Evolutionary conservation across 2,888 invertebrate species (phyloP).

Genomic region (Dynastes tityus): DNA sequence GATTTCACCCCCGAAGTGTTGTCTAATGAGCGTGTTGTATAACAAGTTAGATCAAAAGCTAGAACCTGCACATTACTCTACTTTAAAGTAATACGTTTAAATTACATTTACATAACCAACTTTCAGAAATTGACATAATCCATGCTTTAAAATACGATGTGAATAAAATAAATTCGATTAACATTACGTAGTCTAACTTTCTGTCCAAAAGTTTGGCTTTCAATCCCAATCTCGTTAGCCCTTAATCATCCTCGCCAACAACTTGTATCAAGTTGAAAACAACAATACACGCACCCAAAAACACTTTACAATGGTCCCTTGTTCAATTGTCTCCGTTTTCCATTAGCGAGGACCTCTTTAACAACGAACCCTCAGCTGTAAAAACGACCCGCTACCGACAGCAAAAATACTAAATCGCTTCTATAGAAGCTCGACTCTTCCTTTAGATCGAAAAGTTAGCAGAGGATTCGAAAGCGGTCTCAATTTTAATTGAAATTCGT

Average conservation of each 20-base stretch:
- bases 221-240: not conserved
- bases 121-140: not conserved
- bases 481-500: constrained; percentile 17
- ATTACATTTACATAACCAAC: not conserved
- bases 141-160: not conserved
- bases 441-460: not conserved
- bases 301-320: constrained; percentile 22
- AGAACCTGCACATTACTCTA: not conserved
- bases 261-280: not conserved
- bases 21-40: not conserved
- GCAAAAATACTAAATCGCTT: not conserved
- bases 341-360: constrained; percentile 12
- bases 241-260: not conserved
- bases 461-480: not conserved
- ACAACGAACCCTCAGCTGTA: constrained; percentile 1
- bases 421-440: constrained; percentile 26
- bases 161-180: not conserved
- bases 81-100: constrained; percentile 3
- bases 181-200: not conserved
- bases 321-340: constrained; percentile 29
- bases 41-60: not conserved
- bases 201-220: not conserved
- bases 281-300: constrained; percentile 5
- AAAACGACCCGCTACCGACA: constrained; percentile 4
- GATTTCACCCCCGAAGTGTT: constrained; percentile 4